These are phyloP conservation scores for Aphelinus atriplicis DNA, from an alignment of 1,140 invertebrate species.

Conservation along the genomic window DNA sequence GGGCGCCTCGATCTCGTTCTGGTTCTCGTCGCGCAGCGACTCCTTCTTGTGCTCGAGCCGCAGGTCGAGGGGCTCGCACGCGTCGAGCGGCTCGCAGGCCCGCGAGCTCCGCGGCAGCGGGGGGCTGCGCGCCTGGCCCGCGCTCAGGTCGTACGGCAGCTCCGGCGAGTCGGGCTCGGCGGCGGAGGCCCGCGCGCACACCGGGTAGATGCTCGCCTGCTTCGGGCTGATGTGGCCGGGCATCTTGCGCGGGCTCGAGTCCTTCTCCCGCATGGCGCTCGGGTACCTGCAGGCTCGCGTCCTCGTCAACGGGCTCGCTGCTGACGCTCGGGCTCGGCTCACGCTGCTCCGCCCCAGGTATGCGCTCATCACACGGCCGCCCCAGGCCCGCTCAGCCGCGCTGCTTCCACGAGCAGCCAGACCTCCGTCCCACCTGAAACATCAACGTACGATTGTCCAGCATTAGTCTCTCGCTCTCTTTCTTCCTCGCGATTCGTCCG, in stretches of 20 bases:
- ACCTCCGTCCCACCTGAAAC: too few species aligned
- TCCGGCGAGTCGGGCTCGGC: slow-evolving; percentile 63
- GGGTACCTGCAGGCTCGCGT: slow-evolving; percentile 50
- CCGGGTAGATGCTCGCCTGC: slow-evolving; percentile 76
- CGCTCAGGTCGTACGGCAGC: slow-evolving; percentile 71
- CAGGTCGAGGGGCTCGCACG: slow-evolving; percentile 79
- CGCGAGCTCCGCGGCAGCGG: slow-evolving; percentile 37
- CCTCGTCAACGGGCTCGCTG: slow-evolving; percentile 49
- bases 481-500: not conserved
- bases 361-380: slow-evolving; percentile 63
- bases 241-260: slow-evolving; percentile 82
- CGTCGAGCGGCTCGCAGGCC: slow-evolving; percentile 48
- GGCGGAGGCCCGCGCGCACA: slow-evolving; percentile 63
- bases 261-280: slow-evolving; percentile 80
- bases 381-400: slow-evolving; percentile 51
- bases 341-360: slow-evolving; percentile 60
- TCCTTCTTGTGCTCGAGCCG: slow-evolving; percentile 82
- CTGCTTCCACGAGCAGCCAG: not conserved
- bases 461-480: not conserved
- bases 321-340: slow-evolving; percentile 50
- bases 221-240: slow-evolving; percentile 75
- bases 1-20: slow-evolving; percentile 61
- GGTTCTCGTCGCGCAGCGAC: slow-evolving; percentile 79
- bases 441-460: too few species aligned
- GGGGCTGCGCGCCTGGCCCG: slow-evolving; percentile 49